Evolutionary conservation across 2,797 vertebrate species (phyloP).

Genomic region (Vipera latastei): DNA sequence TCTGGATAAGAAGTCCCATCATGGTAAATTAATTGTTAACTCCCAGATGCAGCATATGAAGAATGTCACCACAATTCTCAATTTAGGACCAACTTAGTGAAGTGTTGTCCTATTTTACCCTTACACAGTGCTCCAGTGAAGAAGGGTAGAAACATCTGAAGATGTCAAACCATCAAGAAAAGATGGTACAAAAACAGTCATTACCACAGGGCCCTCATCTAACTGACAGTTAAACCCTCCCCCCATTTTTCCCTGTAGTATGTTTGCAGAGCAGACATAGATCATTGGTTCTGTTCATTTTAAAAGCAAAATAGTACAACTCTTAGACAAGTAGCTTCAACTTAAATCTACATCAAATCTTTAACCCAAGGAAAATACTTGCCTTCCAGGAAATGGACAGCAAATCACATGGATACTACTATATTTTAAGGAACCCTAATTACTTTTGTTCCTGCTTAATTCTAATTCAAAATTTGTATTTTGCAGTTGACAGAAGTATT

Average conservation of each 20-base stretch:
- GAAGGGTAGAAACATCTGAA: neutral
- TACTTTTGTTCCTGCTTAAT: neutral
- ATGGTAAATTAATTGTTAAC: neutral
- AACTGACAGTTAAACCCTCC: neutral
- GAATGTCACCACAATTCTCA: neutral
- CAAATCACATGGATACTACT: neutral
- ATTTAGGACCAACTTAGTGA: neutral
- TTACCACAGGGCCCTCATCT: neutral
- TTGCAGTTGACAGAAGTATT: constrained; percentile 74
- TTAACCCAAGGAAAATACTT: neutral
- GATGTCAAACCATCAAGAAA: neutral
- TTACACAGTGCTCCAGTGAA: neutral
- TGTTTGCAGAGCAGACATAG: neutral
- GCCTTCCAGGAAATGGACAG: neutral
- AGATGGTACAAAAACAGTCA: neutral
- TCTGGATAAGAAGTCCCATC: neutral
- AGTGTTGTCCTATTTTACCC: neutral
- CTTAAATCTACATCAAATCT: neutral
- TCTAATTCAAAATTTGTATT: constrained; percentile 3
- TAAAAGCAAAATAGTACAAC: neutral
- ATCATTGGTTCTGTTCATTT: too few relatives aligned
- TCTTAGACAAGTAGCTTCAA: neutral
- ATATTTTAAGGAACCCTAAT: neutral
- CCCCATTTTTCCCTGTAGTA: neutral
- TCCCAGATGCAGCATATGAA: neutral